phyloP scores from a whole-genome alignment of 2,888 invertebrate species.

The Emmelina monodactyla region DNA sequence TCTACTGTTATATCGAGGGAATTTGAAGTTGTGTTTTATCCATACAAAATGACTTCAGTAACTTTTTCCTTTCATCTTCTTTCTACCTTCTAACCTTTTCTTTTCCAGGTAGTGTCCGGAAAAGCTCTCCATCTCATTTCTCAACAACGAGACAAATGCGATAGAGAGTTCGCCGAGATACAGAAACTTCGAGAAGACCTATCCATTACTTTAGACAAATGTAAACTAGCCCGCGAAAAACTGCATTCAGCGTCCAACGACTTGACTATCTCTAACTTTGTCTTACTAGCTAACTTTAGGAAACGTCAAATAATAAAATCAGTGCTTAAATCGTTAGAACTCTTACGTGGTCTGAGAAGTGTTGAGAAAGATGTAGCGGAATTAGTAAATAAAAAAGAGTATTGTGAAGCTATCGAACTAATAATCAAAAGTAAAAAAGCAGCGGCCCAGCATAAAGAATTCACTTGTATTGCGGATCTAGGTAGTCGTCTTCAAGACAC shows the following conservation, averaged over 20 bases:
- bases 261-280: slow-evolving; percentile 84
- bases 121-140: slow-evolving; percentile 92
- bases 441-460: slow-evolving; percentile 85
- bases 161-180: slow-evolving; percentile 82
- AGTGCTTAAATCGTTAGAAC: slow-evolving; percentile 76
- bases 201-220: slow-evolving; percentile 73
- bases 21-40: no score
- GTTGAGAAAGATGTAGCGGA: slow-evolving; percentile 87
- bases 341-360: slow-evolving; percentile 67
- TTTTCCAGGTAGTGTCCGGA: slow-evolving; percentile 89
- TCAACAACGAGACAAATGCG: slow-evolving; percentile 88
- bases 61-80: no score
- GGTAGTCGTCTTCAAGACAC: slow-evolving; percentile 89
- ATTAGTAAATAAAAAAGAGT: slow-evolving; percentile 83
- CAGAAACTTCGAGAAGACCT: slow-evolving; percentile 75
- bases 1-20: no score
- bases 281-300: slow-evolving; percentile 89
- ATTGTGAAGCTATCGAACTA: slow-evolving; percentile 88
- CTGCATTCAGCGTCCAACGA: slow-evolving; percentile 80
- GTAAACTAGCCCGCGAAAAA: slow-evolving; percentile 75
- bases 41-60: no score
- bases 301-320: slow-evolving; percentile 85
- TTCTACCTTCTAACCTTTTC: no score
- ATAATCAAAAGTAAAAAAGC: slow-evolving; percentile 87
- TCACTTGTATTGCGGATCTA: slow-evolving; percentile 89